Conservation (phyloP, 35 echinoderm and acorn worm species). For the Patiria miniata region DNA sequence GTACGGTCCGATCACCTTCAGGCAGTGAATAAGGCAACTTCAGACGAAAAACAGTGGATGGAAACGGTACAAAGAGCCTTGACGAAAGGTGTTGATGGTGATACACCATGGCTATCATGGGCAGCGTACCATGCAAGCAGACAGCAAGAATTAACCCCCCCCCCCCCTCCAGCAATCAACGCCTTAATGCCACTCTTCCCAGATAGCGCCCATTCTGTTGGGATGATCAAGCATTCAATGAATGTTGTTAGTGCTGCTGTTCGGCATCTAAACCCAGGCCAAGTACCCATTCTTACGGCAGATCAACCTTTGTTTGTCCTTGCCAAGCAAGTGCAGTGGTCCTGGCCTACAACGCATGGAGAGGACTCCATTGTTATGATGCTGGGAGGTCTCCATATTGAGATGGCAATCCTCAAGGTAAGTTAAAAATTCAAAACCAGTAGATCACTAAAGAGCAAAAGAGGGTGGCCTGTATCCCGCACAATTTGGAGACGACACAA, state of each 20-base stretch:
- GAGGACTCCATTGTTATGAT: conserved; percentile 50
- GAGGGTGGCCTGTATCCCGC: no score
- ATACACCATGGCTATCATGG: conserved; percentile 36
- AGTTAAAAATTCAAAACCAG: not conserved
- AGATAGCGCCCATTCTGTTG: conserved; percentile 55
- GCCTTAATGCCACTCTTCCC: conserved; percentile 57
- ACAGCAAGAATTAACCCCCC: not conserved
- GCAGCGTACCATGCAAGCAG: conserved; percentile 36
- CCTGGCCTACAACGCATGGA: conserved; percentile 21
- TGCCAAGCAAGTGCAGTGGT: conserved; percentile 59
- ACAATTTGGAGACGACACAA: no score
- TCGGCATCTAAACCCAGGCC: conserved; percentile 63
- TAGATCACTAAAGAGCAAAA: no score
- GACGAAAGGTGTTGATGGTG: not conserved
- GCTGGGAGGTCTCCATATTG: conserved; percentile 53
- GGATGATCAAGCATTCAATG: conserved; percentile 66
- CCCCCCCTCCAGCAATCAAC: not conserved
- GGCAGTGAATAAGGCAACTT: not conserved
- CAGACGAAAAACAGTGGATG: conserved; percentile 26
- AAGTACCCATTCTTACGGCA: conserved; percentile 40
- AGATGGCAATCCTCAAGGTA: conserved; percentile 21
- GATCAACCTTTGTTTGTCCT: conserved; percentile 57
- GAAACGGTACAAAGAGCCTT: not conserved
- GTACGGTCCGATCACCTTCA: not conserved
- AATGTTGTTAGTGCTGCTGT: conserved; percentile 10